A percentile compares a stretch with the other conserved stretches of the same genome.
phyloP scores from a whole-genome alignment of 1,140 invertebrate genomes.

The Lepidurus arcticus region DNA sequence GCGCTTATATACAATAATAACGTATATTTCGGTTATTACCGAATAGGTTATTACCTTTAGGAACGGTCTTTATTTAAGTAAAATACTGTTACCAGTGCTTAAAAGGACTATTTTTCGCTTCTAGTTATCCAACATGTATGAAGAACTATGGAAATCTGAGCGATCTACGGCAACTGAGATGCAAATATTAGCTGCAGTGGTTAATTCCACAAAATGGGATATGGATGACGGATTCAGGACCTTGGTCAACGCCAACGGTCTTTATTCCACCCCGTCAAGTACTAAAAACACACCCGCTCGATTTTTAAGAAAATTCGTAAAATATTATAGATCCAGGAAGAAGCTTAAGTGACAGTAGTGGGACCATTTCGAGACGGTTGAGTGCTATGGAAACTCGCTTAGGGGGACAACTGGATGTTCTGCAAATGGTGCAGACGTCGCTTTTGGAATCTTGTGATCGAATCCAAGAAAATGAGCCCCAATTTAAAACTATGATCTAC shows the following conservation, averaged over 20 bases:
- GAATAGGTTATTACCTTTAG: too few species aligned
- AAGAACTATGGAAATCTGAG: conserved; percentile 51
- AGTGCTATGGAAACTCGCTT: background rate
- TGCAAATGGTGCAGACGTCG: background rate
- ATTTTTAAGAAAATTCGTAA: background rate
- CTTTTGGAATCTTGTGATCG: background rate
- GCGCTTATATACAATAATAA: too few species aligned
- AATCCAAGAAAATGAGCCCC: background rate
- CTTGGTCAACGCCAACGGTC: conserved; percentile 39
- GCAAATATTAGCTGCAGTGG: conserved; percentile 47
- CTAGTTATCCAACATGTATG: conserved; percentile 53
- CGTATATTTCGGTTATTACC: too few species aligned
- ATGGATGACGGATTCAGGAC: conserved; percentile 51
- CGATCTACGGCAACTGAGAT: conserved; percentile 48
- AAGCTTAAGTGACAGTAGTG: background rate
- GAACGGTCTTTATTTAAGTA: too few species aligned
- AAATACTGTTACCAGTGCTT: too few species aligned
- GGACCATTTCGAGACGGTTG: background rate
- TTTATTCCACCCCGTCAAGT: background rate
- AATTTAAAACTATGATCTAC: background rate
- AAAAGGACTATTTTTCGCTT: too few species aligned
- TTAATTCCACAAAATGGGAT: conserved; percentile 52
- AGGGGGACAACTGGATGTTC: background rate
- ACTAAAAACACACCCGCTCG: background rate
- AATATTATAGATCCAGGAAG: background rate